Conservation (phyloP, 2,888 invertebrate genomes). For the Atrina japonica region DNA sequence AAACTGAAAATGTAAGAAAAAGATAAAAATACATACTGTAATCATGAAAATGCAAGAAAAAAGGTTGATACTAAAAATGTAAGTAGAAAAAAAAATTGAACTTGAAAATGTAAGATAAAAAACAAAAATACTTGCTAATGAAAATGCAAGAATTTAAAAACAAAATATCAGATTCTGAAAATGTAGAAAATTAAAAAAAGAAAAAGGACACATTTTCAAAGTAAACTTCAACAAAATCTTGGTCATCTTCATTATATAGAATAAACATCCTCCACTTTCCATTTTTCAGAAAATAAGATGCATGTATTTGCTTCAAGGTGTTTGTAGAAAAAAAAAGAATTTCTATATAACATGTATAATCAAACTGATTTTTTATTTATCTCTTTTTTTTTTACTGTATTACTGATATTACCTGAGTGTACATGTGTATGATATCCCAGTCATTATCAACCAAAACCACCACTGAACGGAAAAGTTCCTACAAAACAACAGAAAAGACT, state of each 20-base stretch:
- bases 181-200: no score
- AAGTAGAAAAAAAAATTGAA: not conserved
- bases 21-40: no score
- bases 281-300: not conserved
- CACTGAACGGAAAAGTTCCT: slow-evolving; percentile 83
- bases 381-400: not conserved
- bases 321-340: not conserved
- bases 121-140: no score
- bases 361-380: not conserved
- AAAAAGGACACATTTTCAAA: no score
- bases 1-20: no score
- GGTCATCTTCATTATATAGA: not conserved
- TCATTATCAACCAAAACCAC: slow-evolving; percentile 84
- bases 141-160: no score
- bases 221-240: no score
- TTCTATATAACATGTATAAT: not conserved
- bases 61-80: slow-evolving; percentile 89
- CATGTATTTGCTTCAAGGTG: not conserved
- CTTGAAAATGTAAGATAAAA: no score
- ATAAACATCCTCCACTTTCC: no score
- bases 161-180: no score
- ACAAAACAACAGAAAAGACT: slow-evolving; percentile 70
- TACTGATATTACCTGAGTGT: slow-evolving; percentile 84
- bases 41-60: no score
- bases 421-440: slow-evolving; percentile 80